Percentiles rank a stretch among this genome's conserved stretches.
Evolutionary conservation across 2,888 invertebrate genomes (phyloP).

Genomic region (Parasteatoda lunata): DNA sequence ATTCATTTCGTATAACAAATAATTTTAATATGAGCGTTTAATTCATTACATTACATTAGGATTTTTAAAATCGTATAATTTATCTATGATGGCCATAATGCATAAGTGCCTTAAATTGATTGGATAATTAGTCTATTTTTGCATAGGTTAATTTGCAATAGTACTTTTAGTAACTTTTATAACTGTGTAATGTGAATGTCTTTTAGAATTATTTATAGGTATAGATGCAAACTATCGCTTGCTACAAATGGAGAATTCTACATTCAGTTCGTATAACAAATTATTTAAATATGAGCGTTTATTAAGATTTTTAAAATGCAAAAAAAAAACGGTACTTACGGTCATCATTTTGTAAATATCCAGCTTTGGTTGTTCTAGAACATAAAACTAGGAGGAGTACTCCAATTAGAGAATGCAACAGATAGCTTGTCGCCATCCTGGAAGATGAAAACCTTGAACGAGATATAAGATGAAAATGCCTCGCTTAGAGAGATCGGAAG

Average conservation of each 20-base stretch:
- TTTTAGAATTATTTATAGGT: no score
- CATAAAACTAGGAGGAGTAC: background rate
- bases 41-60: background rate
- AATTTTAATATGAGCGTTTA: background rate
- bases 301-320: background rate
- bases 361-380: background rate
- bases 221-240: no score
- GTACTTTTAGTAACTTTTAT: no score
- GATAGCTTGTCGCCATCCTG: constrained; percentile 2
- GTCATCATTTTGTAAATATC: background rate
- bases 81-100: no score
- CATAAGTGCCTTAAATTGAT: no score
- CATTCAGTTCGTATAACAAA: no score
- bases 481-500: background rate
- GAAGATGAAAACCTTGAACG: background rate
- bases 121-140: no score
- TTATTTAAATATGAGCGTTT: no score
- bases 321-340: background rate
- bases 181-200: no score
- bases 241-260: no score
- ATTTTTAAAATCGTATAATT: background rate
- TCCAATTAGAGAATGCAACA: background rate
- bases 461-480: background rate
- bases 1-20: no score
- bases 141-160: no score